Evolutionary conservation across 1,140 invertebrate species (phyloP), one percentile per base, ranked within the genome.

Genomic region (Leptoteleia sp.): DNA sequence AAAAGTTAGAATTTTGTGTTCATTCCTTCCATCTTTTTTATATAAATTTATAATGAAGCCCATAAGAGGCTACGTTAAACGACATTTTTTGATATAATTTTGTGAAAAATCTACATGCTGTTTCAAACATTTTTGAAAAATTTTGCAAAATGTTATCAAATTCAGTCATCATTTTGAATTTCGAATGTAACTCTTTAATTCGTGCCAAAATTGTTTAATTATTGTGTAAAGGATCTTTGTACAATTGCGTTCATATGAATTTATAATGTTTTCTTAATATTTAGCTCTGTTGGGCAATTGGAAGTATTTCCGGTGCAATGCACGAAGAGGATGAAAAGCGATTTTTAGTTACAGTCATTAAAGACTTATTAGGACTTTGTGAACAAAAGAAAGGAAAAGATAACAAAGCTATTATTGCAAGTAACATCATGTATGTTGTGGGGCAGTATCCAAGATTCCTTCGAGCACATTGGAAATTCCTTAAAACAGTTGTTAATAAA

Each of bases 401-500:
- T 89, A 99, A 99, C 89, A 99, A 99, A 90, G 99, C 99, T 42
- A 99, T 99, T 50, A 99, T 99, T 84, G 99, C 99, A 4, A 99
- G 98, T 67, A 99, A 99, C 89, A 99, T 99, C 76, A 99, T 99
- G 99, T 99, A 99, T 89, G 98, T 99, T 72, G 99, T 99, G 25
- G 99, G 99, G 16, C 99, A 99, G 87, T 99, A 99, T 91, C 99
- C 99, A 43, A 92, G 98, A 40, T 99, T 99, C 90, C 91, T 99
- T 31, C 91, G 97, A 81, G 98, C 97, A n/a, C 99, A 99, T 90
- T 99, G 99, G 99, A 98, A 99, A 89, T 99, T 99, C 90, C 92
- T 99, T n/a, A 99, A 99, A 91, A 99, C 99, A 59, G 99, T 99
- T 84, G 98, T 99, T 40, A 99, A 99, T 91, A 99, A 99, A 91